phyloP scores from a whole-genome alignment of 1,140 invertebrate genomes.

The Lanistes nyassanus region DNA sequence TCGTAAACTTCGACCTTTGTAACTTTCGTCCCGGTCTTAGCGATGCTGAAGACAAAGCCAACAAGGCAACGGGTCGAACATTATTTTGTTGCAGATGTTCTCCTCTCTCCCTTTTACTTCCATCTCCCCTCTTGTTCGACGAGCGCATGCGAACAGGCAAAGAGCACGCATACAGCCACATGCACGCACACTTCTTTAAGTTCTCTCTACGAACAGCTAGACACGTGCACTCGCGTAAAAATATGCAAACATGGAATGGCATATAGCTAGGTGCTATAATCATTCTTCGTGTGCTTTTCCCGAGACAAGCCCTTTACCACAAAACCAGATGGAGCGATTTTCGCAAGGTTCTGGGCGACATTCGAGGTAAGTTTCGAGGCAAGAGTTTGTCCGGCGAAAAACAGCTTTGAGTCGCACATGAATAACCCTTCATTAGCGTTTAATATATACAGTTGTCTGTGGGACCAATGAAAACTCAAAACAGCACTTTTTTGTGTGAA shows the following conservation, averaged over 20 bases:
- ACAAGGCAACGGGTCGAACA: too few relatives aligned
- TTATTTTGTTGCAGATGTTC: not conserved
- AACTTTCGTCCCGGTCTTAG: slow-evolving; percentile 18
- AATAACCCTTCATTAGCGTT: too few relatives aligned
- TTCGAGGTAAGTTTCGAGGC: too few relatives aligned
- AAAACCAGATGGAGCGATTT: not conserved
- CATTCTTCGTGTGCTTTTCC: not conserved
- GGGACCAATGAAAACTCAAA: too few relatives aligned
- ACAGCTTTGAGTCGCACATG: too few relatives aligned
- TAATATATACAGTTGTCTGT: too few relatives aligned
- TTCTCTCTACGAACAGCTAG: not conserved
- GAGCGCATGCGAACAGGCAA: not conserved
- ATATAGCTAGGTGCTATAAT: not conserved
- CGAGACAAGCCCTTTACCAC: too few relatives aligned
- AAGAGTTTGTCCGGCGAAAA: too few relatives aligned
- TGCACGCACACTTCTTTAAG: not conserved
- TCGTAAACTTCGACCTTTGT: slow-evolving; percentile 32
- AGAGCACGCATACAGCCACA: not conserved
- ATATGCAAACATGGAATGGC: not conserved
- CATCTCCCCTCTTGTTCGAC: too few relatives aligned
- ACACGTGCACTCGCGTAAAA: not conserved
- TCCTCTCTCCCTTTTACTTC: not conserved
- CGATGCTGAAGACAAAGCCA: slow-evolving; percentile 30
- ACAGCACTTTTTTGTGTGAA: too few relatives aligned
- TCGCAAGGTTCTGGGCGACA: too few relatives aligned